Conservation (phyloP, 2,888 invertebrate species). For the Xestia sexstrigata region DNA sequence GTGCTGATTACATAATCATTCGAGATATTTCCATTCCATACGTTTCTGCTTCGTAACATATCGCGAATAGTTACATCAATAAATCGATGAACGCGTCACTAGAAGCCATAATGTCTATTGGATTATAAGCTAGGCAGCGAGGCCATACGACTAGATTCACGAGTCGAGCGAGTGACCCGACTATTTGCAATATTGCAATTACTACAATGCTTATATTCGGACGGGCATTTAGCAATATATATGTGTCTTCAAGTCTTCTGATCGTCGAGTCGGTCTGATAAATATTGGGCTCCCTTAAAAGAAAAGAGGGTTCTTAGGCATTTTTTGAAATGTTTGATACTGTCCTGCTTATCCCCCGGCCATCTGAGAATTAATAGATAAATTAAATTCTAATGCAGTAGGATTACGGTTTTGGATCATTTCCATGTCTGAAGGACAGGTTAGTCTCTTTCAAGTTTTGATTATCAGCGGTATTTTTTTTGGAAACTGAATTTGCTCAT, state of each 20-base stretch:
- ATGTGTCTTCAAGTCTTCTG: not conserved
- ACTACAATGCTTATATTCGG: not conserved
- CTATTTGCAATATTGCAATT: slow-evolving; percentile 61
- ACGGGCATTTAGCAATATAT: not conserved
- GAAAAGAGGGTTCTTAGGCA: no score
- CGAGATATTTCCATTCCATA: not conserved
- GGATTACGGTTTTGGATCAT: not conserved
- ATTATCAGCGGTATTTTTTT: not conserved
- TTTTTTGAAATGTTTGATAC: not conserved
- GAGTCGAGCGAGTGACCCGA: slow-evolving; percentile 60
- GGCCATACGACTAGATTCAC: slow-evolving; percentile 74
- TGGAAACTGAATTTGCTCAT: no score
- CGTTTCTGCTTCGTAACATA: not conserved
- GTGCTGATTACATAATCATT: not conserved
- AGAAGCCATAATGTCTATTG: slow-evolving; percentile 79
- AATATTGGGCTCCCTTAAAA: no score
- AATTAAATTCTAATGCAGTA: not conserved
- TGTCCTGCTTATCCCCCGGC: not conserved
- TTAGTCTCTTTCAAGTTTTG: not conserved
- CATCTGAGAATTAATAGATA: not conserved
- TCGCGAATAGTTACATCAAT: slow-evolving; percentile 56
- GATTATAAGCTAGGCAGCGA: slow-evolving; percentile 76
- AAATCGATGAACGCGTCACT: slow-evolving; percentile 52
- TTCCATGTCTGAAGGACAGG: not conserved
- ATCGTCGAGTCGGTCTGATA: not conserved